Evolutionary conservation across 1,140 invertebrate species (phyloP).

Genomic region (Papilio polytes): DNA sequence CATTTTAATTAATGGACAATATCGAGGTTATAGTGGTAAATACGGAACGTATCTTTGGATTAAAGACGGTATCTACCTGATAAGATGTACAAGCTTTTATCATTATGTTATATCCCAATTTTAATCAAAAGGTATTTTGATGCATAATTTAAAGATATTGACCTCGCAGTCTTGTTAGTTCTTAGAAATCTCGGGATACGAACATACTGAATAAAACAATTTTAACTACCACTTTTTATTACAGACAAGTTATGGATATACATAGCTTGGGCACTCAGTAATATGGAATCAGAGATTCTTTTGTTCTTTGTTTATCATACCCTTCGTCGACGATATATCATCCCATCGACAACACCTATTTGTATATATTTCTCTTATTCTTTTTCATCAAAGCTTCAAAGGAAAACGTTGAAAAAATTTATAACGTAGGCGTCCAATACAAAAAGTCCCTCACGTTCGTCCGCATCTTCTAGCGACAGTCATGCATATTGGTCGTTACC

Average conservation of each 20-base stretch:
- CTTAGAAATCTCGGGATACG: not conserved
- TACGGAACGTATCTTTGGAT: not conserved
- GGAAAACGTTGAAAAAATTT: too few relatives aligned
- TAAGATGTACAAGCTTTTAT: conserved; percentile 23
- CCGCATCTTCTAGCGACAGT: too few relatives aligned
- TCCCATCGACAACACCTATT: not conserved
- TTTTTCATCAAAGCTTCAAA: not conserved
- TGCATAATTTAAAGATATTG: not conserved
- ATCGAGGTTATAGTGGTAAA: not conserved
- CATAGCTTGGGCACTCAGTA: too few relatives aligned
- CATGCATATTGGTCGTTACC: not conserved
- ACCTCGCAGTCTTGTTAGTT: not conserved
- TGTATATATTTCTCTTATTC: not conserved
- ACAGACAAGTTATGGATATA: not conserved
- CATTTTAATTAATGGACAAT: not conserved
- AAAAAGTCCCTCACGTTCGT: too few relatives aligned
- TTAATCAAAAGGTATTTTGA: conserved; percentile 7
- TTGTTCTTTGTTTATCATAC: not conserved
- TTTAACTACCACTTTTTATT: not conserved
- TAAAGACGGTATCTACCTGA: not conserved
- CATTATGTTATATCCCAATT: conserved; percentile 27
- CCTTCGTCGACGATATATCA: not conserved
- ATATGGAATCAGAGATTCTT: not conserved
- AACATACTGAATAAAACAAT: not conserved
- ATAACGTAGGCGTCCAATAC: too few relatives aligned